Percentiles rank a stretch among this genome's conserved stretches.
Evolutionary conservation across 1,140 invertebrate genomes (phyloP).

Genomic region (Papilio polyxenes): DNA sequence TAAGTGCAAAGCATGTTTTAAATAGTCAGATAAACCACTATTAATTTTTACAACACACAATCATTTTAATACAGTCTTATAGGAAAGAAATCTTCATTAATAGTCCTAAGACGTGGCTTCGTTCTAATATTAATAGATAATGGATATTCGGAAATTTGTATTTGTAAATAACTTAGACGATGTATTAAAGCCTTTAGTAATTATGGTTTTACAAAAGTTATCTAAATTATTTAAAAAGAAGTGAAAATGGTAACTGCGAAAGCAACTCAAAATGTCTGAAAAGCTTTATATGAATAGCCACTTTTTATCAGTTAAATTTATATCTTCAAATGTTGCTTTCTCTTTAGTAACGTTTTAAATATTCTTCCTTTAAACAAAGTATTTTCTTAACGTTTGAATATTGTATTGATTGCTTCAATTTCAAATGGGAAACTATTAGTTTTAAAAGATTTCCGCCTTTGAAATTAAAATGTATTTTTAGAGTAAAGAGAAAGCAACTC

Average conservation of each 20-base stretch:
- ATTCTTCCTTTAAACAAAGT: background rate
- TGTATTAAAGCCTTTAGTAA: constrained; percentile 21
- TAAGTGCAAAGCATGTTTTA: constrained; percentile 60
- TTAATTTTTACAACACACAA: background rate
- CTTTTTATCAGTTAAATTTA: background rate
- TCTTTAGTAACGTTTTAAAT: background rate
- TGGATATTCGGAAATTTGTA: constrained; percentile 19
- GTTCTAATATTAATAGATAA: background rate
- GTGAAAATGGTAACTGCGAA: constrained; percentile 2
- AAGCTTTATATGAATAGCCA: background rate
- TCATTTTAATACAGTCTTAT: background rate
- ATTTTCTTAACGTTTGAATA: background rate
- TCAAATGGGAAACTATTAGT: background rate
- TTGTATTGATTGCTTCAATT: background rate
- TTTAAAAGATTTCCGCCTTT: background rate
- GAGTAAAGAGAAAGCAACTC: background rate
- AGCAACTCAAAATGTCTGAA: constrained; percentile 23
- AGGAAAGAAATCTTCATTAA: constrained; percentile 3
- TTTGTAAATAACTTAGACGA: constrained; percentile 35
- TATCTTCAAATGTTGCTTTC: constrained; percentile 25
- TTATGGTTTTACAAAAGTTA: constrained; percentile 30
- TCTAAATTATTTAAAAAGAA: constrained; percentile 25
- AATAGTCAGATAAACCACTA: background rate
- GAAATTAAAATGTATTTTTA: background rate
- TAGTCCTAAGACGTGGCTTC: constrained; percentile 25